A percentile compares a stretch with the other conserved stretches of the same genome.
Conservation (phyloP, 1,140 invertebrate species). For the Ectropis grisescens region DNA sequence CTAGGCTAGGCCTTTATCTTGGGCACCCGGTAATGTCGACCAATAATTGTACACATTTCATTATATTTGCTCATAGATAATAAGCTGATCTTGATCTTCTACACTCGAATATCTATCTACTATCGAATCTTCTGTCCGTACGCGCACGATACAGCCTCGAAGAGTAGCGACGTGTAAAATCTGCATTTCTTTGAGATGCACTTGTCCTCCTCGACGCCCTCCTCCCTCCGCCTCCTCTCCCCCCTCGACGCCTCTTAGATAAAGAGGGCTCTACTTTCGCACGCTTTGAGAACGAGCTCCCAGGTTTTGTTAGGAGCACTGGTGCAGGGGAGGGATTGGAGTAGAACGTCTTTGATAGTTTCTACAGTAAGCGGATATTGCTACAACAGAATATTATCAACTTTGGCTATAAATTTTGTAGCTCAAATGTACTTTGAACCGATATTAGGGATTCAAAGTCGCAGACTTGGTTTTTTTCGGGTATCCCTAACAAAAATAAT, state of each 20-base stretch:
- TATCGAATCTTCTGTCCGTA: conserved; percentile 14
- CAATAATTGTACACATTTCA: not conserved
- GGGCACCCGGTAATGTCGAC: not conserved
- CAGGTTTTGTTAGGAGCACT: conserved; percentile 50
- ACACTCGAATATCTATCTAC: not conserved
- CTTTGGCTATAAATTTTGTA: too few relatives aligned
- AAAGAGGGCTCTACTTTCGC: conserved; percentile 60
- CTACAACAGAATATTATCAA: too few relatives aligned
- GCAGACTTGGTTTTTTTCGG: too few relatives aligned
- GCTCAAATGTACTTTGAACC: too few relatives aligned
- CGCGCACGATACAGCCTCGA: conserved; percentile 46
- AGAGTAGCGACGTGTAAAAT: conserved; percentile 69
- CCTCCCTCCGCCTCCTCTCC: conserved; percentile 7
- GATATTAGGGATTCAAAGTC: too few relatives aligned
- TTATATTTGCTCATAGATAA: not conserved
- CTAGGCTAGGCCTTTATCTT: too few relatives aligned
- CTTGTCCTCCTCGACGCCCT: conserved; percentile 37
- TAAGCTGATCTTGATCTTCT: not conserved
- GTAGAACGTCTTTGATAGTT: too few relatives aligned
- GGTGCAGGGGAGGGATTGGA: too few relatives aligned
- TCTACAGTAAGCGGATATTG: too few relatives aligned
- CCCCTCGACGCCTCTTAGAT: conserved; percentile 39
- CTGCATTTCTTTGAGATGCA: conserved; percentile 69
- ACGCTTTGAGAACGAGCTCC: conserved; percentile 51
- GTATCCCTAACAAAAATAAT: too few relatives aligned